These are phyloP conservation scores for Setophaga kirtlandii DNA, from an alignment of 2,113 vertebrate species.

Conservation along the genomic window DNA sequence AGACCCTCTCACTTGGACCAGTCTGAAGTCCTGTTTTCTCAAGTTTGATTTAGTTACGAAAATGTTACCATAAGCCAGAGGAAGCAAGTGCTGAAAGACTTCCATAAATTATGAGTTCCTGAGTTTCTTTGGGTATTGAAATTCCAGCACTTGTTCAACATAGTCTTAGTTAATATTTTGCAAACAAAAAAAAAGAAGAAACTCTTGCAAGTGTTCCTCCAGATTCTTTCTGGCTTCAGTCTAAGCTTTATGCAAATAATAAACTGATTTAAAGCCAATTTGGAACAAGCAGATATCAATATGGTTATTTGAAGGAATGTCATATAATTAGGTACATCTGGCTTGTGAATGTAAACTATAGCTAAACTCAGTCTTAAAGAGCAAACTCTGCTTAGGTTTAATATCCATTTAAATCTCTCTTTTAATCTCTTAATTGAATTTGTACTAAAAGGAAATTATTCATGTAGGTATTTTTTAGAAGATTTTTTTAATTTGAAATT, in stretches of 20 bases:
- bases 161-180: not conserved
- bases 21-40: not conserved
- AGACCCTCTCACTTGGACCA: not conserved
- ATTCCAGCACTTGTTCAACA: not conserved
- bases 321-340: not conserved
- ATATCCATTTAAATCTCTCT: constrained; percentile 1
- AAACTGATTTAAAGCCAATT: not conserved
- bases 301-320: not conserved
- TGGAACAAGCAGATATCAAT: constrained; percentile 21
- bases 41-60: not conserved
- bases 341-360: not conserved
- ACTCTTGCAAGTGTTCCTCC: not conserved
- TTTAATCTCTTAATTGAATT: constrained; percentile 14
- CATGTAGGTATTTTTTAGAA: not conserved
- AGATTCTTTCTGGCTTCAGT: not conserved
- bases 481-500: not conserved
- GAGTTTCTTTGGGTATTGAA: not conserved
- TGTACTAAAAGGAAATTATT: not conserved
- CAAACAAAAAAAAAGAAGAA: not conserved
- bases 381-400: not conserved
- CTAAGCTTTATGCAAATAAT: not conserved
- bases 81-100: not conserved
- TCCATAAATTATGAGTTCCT: not conserved
- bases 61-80: not conserved
- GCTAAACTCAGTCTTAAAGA: not conserved